Evolutionary conservation across 2,797 vertebrate genomes (phyloP).

Genomic region (Helostoma temminkii): DNA sequence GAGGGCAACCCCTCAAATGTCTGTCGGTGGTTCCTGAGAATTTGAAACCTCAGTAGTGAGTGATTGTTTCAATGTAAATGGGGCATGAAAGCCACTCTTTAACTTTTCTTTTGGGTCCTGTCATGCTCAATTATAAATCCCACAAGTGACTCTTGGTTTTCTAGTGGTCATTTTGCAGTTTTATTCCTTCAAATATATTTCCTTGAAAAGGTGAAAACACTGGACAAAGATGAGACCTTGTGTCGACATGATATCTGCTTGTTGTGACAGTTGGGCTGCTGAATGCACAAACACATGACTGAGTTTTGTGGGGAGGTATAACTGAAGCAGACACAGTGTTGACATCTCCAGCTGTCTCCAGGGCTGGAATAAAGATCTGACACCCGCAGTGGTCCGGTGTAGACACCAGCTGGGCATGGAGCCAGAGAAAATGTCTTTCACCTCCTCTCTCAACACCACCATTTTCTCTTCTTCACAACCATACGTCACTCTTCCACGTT

Average conservation of each 20-base stretch:
- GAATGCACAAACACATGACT: conserved; percentile 77
- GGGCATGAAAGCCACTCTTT: conserved; percentile 78
- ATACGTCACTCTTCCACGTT: conserved; percentile 47
- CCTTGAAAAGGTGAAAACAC: conserved; percentile 2
- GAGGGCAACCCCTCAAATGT: conserved; percentile 79
- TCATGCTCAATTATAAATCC: conserved; percentile 74
- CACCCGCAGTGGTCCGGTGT: conserved; percentile 70
- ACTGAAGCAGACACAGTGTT: conserved; percentile 77
- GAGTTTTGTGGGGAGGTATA: conserved; percentile 75
- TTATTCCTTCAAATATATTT: conserved; percentile 7
- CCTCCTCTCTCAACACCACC: conserved; percentile 70
- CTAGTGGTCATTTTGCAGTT: conserved; percentile 45
- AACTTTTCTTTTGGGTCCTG: conserved; percentile 73
- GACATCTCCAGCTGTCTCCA: conserved; percentile 87
- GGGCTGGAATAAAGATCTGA: conserved; percentile 84
- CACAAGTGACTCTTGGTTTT: conserved; percentile 64
- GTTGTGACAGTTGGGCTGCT: conserved; percentile 81
- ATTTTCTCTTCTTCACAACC: conserved; percentile 46
- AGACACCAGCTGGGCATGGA: conserved; percentile 83
- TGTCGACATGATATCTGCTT: conserved; percentile 73
- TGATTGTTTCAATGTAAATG: conserved; percentile 85
- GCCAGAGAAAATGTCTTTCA: conserved; percentile 81
- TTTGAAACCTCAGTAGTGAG: conserved; percentile 78
- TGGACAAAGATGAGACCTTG: conserved; percentile 41
- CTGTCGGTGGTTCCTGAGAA: conserved; percentile 74